phyloP scores from a whole-genome alignment of 1,140 invertebrate species.

The Adoxophyes honmai region DNA sequence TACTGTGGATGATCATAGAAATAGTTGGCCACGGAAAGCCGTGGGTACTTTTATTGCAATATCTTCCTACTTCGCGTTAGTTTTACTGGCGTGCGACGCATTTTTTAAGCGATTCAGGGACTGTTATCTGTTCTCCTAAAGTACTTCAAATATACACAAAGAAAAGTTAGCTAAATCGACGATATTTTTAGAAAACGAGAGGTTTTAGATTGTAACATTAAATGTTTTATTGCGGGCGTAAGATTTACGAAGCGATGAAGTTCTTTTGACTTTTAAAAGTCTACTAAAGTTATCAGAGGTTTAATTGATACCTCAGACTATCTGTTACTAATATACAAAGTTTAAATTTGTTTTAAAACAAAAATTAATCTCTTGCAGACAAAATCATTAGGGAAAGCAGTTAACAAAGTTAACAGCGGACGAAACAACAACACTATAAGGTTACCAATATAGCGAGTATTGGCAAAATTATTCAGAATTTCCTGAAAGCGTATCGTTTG shows the following conservation, averaged over 20 bases:
- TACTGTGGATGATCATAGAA: constrained; percentile 54
- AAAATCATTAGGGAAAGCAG: no score
- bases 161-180: no score
- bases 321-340: neutral
- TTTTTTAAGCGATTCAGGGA: neutral
- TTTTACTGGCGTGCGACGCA: constrained; percentile 10
- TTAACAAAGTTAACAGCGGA: neutral
- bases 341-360: neutral
- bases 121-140: neutral
- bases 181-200: no score
- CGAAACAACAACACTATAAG: constrained; percentile 4
- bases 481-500: neutral
- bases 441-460: neutral
- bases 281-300: no score
- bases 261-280: no score
- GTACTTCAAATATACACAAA: neutral
- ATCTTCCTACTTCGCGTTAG: neutral
- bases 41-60: constrained; percentile 53
- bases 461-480: neutral
- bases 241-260: no score
- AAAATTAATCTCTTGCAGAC: no score
- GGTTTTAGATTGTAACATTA: no score
- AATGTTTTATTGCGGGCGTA: no score
- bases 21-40: constrained; percentile 44
- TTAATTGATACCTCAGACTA: neutral